phyloP scores from a whole-genome alignment of 2,113 vertebrate species.

The Ciconia boyciana region DNA sequence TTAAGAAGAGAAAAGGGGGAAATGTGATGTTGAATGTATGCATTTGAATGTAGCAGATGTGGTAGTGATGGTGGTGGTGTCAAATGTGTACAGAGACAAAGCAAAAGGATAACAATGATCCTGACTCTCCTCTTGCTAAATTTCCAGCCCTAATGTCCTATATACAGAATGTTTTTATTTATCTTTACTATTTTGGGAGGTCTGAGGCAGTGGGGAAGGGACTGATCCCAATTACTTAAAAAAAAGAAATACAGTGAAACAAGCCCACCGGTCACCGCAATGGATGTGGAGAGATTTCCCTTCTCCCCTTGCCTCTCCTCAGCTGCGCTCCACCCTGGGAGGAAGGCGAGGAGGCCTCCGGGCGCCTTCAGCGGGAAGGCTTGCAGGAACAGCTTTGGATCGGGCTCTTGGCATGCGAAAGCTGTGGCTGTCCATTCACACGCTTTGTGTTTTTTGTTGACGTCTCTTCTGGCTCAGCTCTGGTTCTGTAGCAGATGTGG shows the following conservation, averaged over 20 bases:
- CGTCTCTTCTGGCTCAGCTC: not conserved
- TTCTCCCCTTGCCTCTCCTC: rapidly evolving
- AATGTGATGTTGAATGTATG: not conserved
- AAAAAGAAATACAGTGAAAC: rapidly evolving
- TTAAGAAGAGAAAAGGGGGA: not conserved
- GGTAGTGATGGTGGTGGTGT: not conserved
- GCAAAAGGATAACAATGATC: not conserved
- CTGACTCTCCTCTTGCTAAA: not conserved
- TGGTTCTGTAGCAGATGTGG: not conserved
- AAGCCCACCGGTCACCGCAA: rapidly evolving
- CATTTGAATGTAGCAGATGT: not conserved
- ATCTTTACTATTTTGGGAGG: not conserved
- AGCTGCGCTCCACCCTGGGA: rapidly evolving
- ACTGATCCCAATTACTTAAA: not conserved
- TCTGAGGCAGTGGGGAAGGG: not conserved
- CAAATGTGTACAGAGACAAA: not conserved
- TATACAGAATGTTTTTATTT: not conserved
- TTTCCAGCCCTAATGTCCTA: not conserved
- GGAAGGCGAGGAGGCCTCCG: not conserved
- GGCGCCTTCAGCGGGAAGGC: not conserved
- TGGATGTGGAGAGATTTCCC: not conserved
- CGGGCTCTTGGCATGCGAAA: rapidly evolving
- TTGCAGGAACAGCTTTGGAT: not conserved
- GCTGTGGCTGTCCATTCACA: not conserved
- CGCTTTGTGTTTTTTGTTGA: not conserved